Percentiles rank a stretch among this genome's conserved stretches.
These are phyloP conservation scores for Anabacerthia variegaticeps DNA, from an alignment of 2,797 vertebrate genomes.

Conservation along the genomic window DNA sequence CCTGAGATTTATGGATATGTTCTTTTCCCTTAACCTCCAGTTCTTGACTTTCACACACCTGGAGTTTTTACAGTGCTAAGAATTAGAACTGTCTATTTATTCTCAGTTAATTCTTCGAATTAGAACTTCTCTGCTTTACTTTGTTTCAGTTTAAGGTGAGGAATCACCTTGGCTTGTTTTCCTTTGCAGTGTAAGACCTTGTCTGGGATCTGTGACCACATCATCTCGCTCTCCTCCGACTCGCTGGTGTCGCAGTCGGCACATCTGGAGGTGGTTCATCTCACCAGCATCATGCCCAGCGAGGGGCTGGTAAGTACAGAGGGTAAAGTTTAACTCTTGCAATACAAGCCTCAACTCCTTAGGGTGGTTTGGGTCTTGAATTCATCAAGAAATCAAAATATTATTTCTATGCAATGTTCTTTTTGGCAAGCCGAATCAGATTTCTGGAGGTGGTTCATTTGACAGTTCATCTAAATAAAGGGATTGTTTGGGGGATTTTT, in stretches of 20 bases:
- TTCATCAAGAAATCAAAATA: background rate
- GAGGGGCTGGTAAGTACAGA: conserved; percentile 86
- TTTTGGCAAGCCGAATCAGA: background rate
- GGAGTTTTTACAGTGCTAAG: background rate
- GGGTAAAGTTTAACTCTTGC: background rate
- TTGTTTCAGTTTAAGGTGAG: background rate
- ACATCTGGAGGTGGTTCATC: conserved; percentile 87
- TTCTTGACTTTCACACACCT: background rate
- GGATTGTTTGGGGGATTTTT: background rate
- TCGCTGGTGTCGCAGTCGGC: conserved; percentile 88
- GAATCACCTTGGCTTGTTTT: background rate
- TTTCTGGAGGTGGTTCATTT: background rate
- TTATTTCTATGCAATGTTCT: background rate
- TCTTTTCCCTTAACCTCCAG: background rate
- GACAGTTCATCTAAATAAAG: background rate
- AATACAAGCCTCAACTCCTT: background rate
- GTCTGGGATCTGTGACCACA: conserved; percentile 93
- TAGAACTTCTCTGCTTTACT: background rate
- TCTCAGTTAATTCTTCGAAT: background rate
- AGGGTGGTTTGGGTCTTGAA: background rate
- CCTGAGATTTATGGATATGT: background rate
- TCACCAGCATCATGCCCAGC: conserved; percentile 87
- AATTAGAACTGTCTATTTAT: background rate
- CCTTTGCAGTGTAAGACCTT: conserved; percentile 88
- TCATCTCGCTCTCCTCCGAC: conserved; percentile 91